Evolutionary conservation across 2,888 invertebrate genomes (phyloP).

Genomic region (Nipponacmea schrenckii): DNA sequence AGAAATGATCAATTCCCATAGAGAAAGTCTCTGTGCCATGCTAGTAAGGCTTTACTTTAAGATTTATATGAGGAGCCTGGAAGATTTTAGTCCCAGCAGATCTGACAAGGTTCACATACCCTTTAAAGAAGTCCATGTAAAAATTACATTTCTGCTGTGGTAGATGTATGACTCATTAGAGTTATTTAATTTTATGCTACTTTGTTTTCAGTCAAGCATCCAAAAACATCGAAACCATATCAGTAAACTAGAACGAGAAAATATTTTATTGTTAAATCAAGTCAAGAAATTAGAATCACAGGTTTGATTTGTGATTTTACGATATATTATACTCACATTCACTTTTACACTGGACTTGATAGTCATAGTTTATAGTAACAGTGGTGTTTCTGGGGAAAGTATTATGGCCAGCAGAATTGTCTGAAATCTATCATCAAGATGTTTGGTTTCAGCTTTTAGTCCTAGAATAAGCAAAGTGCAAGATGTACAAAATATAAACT

Average conservation of each 20-base stretch:
- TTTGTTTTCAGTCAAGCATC: conserved; percentile 49
- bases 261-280: conserved; percentile 60
- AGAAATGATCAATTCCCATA: no score
- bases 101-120: no score
- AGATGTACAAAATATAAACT: no score
- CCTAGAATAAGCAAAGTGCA: no score
- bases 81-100: no score
- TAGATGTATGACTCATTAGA: no score
- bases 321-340: not conserved
- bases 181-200: not conserved
- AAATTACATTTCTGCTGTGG: no score
- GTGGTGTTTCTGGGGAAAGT: not conserved
- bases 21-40: no score
- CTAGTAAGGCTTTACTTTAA: no score
- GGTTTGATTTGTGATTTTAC: conserved; percentile 35
- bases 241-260: conserved; percentile 61
- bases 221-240: conserved; percentile 60
- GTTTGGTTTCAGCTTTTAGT: not conserved
- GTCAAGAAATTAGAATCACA: conserved; percentile 60
- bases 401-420: not conserved
- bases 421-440: not conserved
- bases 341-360: not conserved
- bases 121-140: no score
- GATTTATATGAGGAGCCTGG: no score
- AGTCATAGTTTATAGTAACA: not conserved